These are phyloP conservation scores for Scaptomyza flava DNA, from an alignment of 2,888 invertebrate genomes.

Conservation along the genomic window DNA sequence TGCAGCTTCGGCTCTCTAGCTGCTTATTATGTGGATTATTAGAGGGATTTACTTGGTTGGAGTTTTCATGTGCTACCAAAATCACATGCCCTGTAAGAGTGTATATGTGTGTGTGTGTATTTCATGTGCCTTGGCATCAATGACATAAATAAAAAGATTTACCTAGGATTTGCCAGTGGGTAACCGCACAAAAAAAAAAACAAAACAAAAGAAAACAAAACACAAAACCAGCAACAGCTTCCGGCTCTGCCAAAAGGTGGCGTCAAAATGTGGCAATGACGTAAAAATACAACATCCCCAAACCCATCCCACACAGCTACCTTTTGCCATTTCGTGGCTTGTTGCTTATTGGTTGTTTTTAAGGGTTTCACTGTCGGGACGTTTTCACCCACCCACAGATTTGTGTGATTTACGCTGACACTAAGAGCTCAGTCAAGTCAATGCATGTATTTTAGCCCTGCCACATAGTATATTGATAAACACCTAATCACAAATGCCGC, in stretches of 20 bases:
- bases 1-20: slow-evolving; percentile 41
- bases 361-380: slow-evolving; percentile 28
- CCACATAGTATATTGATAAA: slow-evolving; percentile 64
- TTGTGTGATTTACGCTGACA: slow-evolving; percentile 62
- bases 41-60: slow-evolving; percentile 76
- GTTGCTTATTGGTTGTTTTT: slow-evolving; percentile 25
- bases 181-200: slow-evolving; percentile 51
- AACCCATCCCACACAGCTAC: too few species aligned
- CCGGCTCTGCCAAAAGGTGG: slow-evolving; percentile 60
- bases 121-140: slow-evolving; percentile 60
- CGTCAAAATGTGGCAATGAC: slow-evolving; percentile 63
- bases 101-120: slow-evolving; percentile 26
- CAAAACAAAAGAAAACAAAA: slow-evolving; percentile 10
- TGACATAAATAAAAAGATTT: slow-evolving; percentile 83
- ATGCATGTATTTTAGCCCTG: slow-evolving; percentile 45
- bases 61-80: slow-evolving; percentile 61
- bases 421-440: slow-evolving; percentile 59
- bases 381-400: slow-evolving; percentile 1
- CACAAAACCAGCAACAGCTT: slow-evolving; percentile 39
- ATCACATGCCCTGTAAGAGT: slow-evolving; percentile 37
- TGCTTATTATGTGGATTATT: slow-evolving; percentile 81
- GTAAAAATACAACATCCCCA: slow-evolving; percentile 45
- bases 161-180: slow-evolving; percentile 79
- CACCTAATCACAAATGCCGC: slow-evolving; percentile 44
- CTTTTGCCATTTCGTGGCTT: slow-evolving; percentile 5